Conservation (phyloP, 2,113 vertebrate species). For the Xenotilapia caudafasciata region DNA sequence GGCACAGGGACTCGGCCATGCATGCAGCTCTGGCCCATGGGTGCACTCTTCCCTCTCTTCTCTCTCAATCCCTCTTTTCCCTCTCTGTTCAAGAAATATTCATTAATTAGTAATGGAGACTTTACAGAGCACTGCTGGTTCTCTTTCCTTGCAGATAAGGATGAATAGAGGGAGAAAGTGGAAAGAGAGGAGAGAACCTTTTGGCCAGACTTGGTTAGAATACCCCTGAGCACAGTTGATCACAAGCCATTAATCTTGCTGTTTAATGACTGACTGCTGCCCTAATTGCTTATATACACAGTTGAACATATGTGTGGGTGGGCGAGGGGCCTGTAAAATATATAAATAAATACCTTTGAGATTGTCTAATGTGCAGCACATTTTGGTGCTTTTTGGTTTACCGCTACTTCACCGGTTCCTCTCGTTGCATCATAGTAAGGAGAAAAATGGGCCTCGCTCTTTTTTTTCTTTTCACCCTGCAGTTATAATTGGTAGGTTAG, state of each 20-base stretch:
- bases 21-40: slow-evolving; percentile 42
- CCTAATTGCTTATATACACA: slow-evolving; percentile 62
- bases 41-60: slow-evolving; percentile 33
- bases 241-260: slow-evolving; percentile 68
- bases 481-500: background rate
- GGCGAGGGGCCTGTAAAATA: background rate
- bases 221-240: slow-evolving; percentile 59
- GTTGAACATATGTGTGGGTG: slow-evolving; percentile 25
- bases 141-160: slow-evolving; percentile 43
- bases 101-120: slow-evolving; percentile 76
- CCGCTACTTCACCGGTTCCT: accelerated
- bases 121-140: slow-evolving; percentile 41
- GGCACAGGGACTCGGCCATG: slow-evolving; percentile 42
- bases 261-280: slow-evolving; percentile 67
- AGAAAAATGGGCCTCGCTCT: background rate
- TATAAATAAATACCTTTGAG: background rate
- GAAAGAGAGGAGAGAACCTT: slow-evolving; percentile 46
- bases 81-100: slow-evolving; percentile 60
- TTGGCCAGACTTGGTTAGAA: slow-evolving; percentile 47
- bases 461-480: background rate
- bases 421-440: background rate
- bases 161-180: slow-evolving; percentile 12
- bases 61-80: slow-evolving; percentile 21
- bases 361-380: background rate
- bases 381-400: background rate